Evolutionary conservation across 2,888 invertebrate species (phyloP), one percentile per base, ranked within the genome.

Genomic region (Phyllotreta striolata): DNA sequence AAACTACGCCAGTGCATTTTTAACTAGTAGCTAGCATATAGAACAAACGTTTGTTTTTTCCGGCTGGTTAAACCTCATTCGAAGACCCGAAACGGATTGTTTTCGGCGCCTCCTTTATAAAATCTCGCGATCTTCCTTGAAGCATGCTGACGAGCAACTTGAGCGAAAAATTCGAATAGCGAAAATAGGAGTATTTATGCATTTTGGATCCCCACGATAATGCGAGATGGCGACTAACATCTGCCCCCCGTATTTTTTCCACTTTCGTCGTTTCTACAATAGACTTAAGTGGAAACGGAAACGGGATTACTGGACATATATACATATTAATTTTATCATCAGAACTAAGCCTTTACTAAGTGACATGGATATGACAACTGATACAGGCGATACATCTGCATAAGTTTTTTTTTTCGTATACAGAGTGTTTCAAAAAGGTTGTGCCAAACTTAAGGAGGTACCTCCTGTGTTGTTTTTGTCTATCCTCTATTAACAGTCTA

Each of bases 61-160:
- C 72, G 75, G 67, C 70, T 76, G 75, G 73, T 77, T 77, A 72
- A 68, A 66, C 67, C 61, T 64, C 71, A 65, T 72, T 76, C 74
- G 72, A 73, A 70, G 63, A 66, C 46, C 67, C 66, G 64, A 69
- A 67, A 63, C 68, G 69, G 68, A 72, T 73, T 72, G 72, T 73
- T 73, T 74, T 74, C 73, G 71, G 70, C 59, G 58, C 60, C 64
- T 68, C 70, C 73, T 74, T 70, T 70, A 70, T 65, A 47, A 40
- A 43, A 47, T 63, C 59, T 55, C 59, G 57, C 52, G 39, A 56
- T 46, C 55, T 54, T 51, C 43, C n/a, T 46, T 43, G 43, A 67
- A 60, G 60, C 63, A 68, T 68, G 34, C 67, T 66, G 70, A 70
- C 68, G 67, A 64, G 37, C 49, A 41, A 66, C 43, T 64, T 63